Evolutionary conservation across 1,140 invertebrate species (phyloP).

Genomic region (Thaumatotibia leucotreta): DNA sequence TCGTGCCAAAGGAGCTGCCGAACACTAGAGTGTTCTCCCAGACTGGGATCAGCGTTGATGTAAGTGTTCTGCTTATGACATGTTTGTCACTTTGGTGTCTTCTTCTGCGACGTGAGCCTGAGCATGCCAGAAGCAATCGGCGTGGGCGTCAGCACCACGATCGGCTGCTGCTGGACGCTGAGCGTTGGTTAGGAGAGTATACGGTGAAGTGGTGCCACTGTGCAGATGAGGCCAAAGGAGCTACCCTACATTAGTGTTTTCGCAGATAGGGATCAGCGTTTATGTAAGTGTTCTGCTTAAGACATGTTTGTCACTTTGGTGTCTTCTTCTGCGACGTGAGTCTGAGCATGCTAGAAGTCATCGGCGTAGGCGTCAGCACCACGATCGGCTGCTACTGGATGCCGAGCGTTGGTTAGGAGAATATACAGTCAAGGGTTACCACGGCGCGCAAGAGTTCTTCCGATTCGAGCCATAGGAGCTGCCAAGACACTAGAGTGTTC

Average conservation of each 20-base stretch:
- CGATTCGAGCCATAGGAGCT: conserved; percentile 85
- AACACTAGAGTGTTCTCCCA: conserved; percentile 83
- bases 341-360: conserved; percentile 79
- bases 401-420: conserved; percentile 80
- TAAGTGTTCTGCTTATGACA: too few relatives aligned
- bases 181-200: too few relatives aligned
- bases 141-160: too few relatives aligned
- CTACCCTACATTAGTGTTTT: too few relatives aligned
- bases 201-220: conserved; percentile 91
- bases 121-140: conserved; percentile 79
- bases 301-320: too few relatives aligned
- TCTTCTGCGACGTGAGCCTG: conserved; percentile 78
- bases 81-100: conserved; percentile 45
- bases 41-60: too few relatives aligned
- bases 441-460: too few relatives aligned
- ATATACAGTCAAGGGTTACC: too few relatives aligned
- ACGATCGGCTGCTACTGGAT: conserved; percentile 82
- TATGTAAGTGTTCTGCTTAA: conserved; percentile 87
- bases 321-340: conserved; percentile 78
- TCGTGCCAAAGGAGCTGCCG: conserved; percentile 85
- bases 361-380: too few relatives aligned
- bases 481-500: conserved; percentile 83
- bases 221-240: conserved; percentile 84
- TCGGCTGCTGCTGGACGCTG: conserved; percentile 81
- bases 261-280: conserved; percentile 79